Conservation (phyloP, 53 echinoderm and acorn worm genomes). For the Henricia sp. region DNA sequence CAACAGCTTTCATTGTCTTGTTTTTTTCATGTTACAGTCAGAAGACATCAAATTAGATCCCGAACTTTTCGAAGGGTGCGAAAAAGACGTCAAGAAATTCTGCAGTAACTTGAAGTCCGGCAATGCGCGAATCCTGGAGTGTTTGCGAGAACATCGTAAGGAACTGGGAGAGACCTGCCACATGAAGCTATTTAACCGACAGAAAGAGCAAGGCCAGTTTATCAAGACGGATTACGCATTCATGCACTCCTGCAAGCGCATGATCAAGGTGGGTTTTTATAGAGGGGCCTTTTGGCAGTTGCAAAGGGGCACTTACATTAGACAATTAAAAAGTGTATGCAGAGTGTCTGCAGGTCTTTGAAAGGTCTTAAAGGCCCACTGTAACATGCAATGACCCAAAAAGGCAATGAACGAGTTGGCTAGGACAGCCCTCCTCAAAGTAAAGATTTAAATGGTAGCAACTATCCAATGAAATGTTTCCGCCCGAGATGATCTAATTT, state of each 20-base stretch:
- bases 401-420: too few relatives aligned
- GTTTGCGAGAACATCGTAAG: slow-evolving; percentile 74
- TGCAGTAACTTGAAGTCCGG: slow-evolving; percentile 64
- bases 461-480: too few relatives aligned
- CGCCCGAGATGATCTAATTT: too few relatives aligned
- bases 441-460: too few relatives aligned
- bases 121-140: slow-evolving; percentile 85
- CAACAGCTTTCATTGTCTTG: background rate
- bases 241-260: slow-evolving; percentile 86
- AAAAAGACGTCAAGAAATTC: slow-evolving; percentile 14
- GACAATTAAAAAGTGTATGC: slow-evolving; percentile 29
- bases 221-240: slow-evolving; percentile 88
- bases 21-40: slow-evolving; percentile 25
- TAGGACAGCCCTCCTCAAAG: too few relatives aligned
- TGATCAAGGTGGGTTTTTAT: slow-evolving; percentile 76
- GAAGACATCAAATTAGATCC: slow-evolving; percentile 72
- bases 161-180: slow-evolving; percentile 71
- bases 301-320: too few relatives aligned
- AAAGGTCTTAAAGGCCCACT: too few relatives aligned
- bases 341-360: too few relatives aligned
- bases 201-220: slow-evolving; percentile 75
- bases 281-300: too few relatives aligned
- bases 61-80: slow-evolving; percentile 62
- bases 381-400: too few relatives aligned
- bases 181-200: slow-evolving; percentile 82